Conservation (phyloP, 2,888 invertebrate genomes). For the Parasteatoda lunata region DNA sequence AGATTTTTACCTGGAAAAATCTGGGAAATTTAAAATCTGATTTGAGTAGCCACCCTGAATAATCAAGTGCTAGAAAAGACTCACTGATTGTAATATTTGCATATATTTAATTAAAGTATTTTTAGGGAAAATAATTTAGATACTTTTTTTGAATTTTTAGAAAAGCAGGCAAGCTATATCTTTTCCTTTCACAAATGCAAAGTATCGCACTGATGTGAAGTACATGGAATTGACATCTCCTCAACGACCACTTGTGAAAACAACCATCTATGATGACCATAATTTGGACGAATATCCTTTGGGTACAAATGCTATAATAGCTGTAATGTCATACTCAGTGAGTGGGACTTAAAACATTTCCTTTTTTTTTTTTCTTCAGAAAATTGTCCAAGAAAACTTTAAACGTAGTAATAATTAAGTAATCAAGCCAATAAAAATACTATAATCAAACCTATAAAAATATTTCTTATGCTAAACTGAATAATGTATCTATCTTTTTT, state of each 20-base stretch:
- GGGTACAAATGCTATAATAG: conserved; percentile 44
- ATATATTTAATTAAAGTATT: too few relatives aligned
- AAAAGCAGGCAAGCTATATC: conserved; percentile 52
- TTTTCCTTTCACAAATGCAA: conserved; percentile 21
- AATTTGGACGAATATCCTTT: conserved; percentile 36
- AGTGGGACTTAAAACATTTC: conserved; percentile 6
- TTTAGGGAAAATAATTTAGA: background rate
- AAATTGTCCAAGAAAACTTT: too few relatives aligned
- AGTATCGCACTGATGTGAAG: conserved; percentile 29
- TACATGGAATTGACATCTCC: conserved; percentile 11
- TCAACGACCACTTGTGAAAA: conserved; percentile 34
- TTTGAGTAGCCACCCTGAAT: too few relatives aligned
- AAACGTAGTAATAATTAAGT: too few relatives aligned
- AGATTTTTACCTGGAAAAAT: too few relatives aligned
- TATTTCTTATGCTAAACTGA: too few relatives aligned
- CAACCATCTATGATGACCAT: conserved; percentile 5
- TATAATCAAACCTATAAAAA: too few relatives aligned
- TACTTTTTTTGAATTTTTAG: conserved; percentile 15
- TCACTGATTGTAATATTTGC: too few relatives aligned
- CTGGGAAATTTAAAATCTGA: too few relatives aligned
- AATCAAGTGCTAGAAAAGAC: too few relatives aligned
- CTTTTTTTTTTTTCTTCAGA: background rate
- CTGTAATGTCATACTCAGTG: conserved; percentile 62
- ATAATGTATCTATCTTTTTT: too few relatives aligned
- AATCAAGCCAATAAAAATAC: too few relatives aligned